phyloP scores from a whole-genome alignment of 2,888 invertebrate species.

The Sarcophaga rosellei region DNA sequence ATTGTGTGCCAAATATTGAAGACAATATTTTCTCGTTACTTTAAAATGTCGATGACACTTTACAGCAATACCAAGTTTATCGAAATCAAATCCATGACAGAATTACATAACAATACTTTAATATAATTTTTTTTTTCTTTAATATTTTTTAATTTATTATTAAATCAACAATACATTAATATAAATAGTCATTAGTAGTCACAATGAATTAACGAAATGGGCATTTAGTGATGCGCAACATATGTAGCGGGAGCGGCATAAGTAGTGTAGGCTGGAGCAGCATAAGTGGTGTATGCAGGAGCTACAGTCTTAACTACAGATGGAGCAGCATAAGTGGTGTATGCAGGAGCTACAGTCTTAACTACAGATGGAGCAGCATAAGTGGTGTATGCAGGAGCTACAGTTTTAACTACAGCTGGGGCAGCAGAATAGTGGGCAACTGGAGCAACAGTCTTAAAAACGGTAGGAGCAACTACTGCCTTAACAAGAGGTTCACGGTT shows the following conservation, averaged over 20 bases:
- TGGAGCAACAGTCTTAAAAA: constrained; percentile 14
- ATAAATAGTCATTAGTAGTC: constrained; percentile 58
- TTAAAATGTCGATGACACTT: too few species aligned
- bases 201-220: constrained; percentile 68
- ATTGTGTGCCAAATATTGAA: too few species aligned
- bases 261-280: constrained; percentile 47
- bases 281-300: constrained; percentile 36
- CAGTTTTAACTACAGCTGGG: constrained; percentile 40
- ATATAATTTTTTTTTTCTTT: too few species aligned
- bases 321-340: constrained; percentile 60
- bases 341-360: constrained; percentile 57
- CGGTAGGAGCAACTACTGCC: constrained; percentile 44
- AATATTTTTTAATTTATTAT: constrained; percentile 32
- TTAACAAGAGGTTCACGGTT: constrained; percentile 74
- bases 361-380: constrained; percentile 37
- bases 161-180: constrained; percentile 42
- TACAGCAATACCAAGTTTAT: too few species aligned
- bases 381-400: constrained; percentile 12
- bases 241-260: constrained; percentile 67
- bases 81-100: too few species aligned
- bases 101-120: too few species aligned
- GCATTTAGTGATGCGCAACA: constrained; percentile 71
- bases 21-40: too few species aligned
- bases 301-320: constrained; percentile 51
- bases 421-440: constrained; percentile 68